Base-by-base conservation (phyloP, 2,797 vertebrate genomes). In the Enteromius anoplus region DNA sequence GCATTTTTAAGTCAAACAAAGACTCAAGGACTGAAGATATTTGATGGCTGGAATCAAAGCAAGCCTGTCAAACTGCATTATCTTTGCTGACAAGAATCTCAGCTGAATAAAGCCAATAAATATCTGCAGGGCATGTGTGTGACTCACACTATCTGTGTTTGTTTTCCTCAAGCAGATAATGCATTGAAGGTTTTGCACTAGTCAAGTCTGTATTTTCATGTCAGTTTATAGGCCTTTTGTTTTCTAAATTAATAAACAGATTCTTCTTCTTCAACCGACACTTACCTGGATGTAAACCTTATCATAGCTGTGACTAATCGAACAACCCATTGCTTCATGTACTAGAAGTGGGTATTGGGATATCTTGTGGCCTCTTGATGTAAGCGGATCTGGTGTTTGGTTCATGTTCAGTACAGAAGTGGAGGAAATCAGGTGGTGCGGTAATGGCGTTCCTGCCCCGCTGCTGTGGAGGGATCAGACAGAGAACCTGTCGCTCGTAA, bases 41-140 rank as follows among this genome's bases (percentile, higher is more conserved):
- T 85, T 91, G 88, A 87, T 19, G 45, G 86, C 85, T 90, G 81
- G 85, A 87, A 90, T 88, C 86, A 85, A 86, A 89, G 87, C 62
- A 65, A 23, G 23, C 60, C 89, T 91, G 91, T 93, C 90, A 88
- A 83, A 90, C 85, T 80, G 81, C 82, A 91, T 92, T 91, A 79
- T 91, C 83, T 79, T 80, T 70, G 17, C 86, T 85, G 87, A 87
- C 83, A 88, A 85, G 65, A 82, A 72, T 84, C 82, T 90, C 77
- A 88, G 80, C 87, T 84, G 85, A 88, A 88, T 84, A 84, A 87
- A 89, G 88, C 78, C 85, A 78, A 88, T 77, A 89, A 80, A 72
- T 88, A 88, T 89, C 88, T 86, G 69, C 6, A 3, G 87, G 89
- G 88, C 87, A 84, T 88, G 83, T 84, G 72, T 87, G 78, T 83